Percentiles rank a stretch among this genome's conserved stretches.
These are phyloP conservation scores for Rhynchopsitta pachyrhyncha DNA, from an alignment of 2,113 vertebrate genomes.

Conservation along the genomic window DNA sequence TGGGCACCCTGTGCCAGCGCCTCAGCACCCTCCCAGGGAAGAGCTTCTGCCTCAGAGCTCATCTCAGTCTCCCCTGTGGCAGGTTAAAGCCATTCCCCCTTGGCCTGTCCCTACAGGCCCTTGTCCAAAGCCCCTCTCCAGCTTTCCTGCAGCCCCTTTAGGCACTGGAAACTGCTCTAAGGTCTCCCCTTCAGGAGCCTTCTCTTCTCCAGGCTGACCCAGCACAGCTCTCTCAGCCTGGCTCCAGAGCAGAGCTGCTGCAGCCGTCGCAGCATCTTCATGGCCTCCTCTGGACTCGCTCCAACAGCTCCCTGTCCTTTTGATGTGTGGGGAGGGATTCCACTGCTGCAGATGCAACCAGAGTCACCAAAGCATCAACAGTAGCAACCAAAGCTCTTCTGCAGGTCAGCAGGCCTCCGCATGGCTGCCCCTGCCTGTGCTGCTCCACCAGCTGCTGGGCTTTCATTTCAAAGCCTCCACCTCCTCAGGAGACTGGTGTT, in stretches of 20 bases:
- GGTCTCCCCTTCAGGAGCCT: too few relatives aligned
- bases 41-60: too few relatives aligned
- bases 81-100: too few relatives aligned
- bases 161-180: too few relatives aligned
- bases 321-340: background rate
- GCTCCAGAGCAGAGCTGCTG: background rate
- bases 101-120: too few relatives aligned
- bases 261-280: background rate
- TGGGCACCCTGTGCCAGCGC: too few relatives aligned
- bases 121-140: too few relatives aligned
- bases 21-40: too few relatives aligned
- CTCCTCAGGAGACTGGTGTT: background rate
- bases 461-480: background rate
- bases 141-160: too few relatives aligned
- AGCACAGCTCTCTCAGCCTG: background rate
- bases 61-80: too few relatives aligned
- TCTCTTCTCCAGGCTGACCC: background rate
- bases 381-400: background rate
- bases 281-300: background rate
- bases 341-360: background rate
- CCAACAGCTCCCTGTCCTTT: background rate
- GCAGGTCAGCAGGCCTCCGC: background rate
- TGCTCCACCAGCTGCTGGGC: background rate
- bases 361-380: background rate
- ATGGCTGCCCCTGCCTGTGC: fast-evolving